Conservation (phyloP, 2,888 invertebrate genomes). For the Catocala nupta region DNA sequence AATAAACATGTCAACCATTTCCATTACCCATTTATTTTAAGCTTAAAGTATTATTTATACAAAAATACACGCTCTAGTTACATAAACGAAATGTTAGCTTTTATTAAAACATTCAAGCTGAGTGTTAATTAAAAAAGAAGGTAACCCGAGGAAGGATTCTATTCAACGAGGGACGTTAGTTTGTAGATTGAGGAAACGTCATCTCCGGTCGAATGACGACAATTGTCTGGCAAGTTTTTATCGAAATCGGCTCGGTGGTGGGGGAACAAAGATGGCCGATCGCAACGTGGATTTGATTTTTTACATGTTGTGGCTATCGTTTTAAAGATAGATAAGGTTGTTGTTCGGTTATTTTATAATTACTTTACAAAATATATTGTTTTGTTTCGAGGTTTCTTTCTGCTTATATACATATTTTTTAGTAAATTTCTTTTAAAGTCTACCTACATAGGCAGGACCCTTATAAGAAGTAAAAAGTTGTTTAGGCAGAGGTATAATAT, state of each 20-base stretch:
- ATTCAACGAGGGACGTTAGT: slow-evolving; percentile 52
- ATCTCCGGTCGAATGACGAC: slow-evolving; percentile 66
- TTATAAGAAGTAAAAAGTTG: no score
- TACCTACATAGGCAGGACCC: no score
- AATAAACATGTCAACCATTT: slow-evolving; percentile 5
- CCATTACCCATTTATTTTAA: slow-evolving; percentile 12
- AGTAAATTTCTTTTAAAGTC: no score
- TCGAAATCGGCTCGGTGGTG: slow-evolving; percentile 39
- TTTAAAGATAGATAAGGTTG: no score
- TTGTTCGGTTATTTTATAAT: no score
- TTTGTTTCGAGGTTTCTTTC: no score
- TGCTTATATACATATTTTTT: no score
- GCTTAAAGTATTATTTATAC: background rate
- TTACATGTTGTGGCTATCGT: no score
- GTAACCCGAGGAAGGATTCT: slow-evolving; percentile 42
- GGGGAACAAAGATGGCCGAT: slow-evolving; percentile 4
- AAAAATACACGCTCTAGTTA: slow-evolving; percentile 25
- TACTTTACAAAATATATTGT: no score
- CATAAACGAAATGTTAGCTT: slow-evolving; percentile 36
- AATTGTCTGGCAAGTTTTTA: slow-evolving; percentile 69
- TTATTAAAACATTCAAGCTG: slow-evolving; percentile 36
- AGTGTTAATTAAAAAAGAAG: slow-evolving; percentile 52
- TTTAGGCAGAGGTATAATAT: no score
- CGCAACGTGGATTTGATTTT: no score
- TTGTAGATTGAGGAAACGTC: slow-evolving; percentile 62